Evolutionary conservation across 2,888 invertebrate species (phyloP).

Genomic region (Eutolmus rufibarbis): DNA sequence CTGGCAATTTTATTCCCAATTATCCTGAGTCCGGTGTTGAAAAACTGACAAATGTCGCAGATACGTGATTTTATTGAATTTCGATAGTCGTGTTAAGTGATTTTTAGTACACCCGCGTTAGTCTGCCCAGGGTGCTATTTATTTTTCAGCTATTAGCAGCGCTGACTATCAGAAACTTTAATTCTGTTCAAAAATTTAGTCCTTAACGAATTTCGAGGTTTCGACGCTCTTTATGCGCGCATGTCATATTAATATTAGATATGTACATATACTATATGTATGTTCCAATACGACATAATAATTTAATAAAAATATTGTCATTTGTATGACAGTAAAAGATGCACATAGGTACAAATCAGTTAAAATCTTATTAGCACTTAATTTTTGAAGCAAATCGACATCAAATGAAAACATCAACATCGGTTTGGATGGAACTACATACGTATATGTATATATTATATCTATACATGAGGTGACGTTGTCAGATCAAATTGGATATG

Average conservation of each 20-base stretch:
- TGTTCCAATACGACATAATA: too few species aligned
- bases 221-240: too few species aligned
- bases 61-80: slow-evolving; percentile 29
- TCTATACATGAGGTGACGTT: too few species aligned
- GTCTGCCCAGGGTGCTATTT: background rate
- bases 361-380: too few species aligned
- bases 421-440: too few species aligned
- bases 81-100: slow-evolving; percentile 25
- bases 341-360: too few species aligned
- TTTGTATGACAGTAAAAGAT: too few species aligned
- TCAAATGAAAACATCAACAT: too few species aligned
- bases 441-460: too few species aligned
- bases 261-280: background rate
- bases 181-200: background rate
- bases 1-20: slow-evolving; percentile 26
- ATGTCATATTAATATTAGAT: background rate
- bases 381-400: too few species aligned
- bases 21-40: slow-evolving; percentile 7
- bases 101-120: slow-evolving; percentile 7
- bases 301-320: too few species aligned
- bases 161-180: background rate
- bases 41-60: slow-evolving; percentile 37
- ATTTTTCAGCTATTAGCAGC: background rate
- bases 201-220: background rate
- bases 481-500: too few species aligned